A percentile compares a stretch with the other conserved stretches of the same genome.
Conservation (phyloP, 2,888 invertebrate genomes). For the Leucoptera coffeella region DNA sequence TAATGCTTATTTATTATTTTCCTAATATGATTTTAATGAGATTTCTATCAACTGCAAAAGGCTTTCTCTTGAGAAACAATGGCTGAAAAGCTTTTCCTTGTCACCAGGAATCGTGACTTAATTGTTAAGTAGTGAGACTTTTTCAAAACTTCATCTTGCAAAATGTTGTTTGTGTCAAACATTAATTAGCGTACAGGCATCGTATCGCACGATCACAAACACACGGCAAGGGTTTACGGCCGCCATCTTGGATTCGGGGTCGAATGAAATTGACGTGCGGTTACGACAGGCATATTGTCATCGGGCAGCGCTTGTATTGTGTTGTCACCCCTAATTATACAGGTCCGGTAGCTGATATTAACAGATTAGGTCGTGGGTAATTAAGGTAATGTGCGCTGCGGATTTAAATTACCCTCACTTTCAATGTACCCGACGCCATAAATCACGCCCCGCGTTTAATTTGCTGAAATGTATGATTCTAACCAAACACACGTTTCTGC, state of each 20-base stretch:
- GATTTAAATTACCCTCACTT: slow-evolving; percentile 21
- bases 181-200: slow-evolving; percentile 42
- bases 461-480: slow-evolving; percentile 2
- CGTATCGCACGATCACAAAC: too few relatives aligned
- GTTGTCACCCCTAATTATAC: slow-evolving; percentile 48
- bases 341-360: slow-evolving; percentile 23
- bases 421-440: slow-evolving; percentile 14
- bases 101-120: too few relatives aligned
- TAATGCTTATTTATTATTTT: too few relatives aligned
- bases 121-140: too few relatives aligned
- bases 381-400: slow-evolving; percentile 29
- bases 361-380: slow-evolving; percentile 31
- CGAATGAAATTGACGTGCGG: slow-evolving; percentile 51
- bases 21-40: too few relatives aligned
- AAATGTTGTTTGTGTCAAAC: too few relatives aligned
- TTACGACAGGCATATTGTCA: slow-evolving; percentile 40
- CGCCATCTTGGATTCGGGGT: slow-evolving; percentile 45
- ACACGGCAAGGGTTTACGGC: slow-evolving; percentile 20
- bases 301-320: slow-evolving; percentile 27
- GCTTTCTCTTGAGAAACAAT: too few relatives aligned
- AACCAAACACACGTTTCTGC: too few relatives aligned
- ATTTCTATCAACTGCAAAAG: too few relatives aligned
- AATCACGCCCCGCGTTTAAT: slow-evolving; percentile 13
- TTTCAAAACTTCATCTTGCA: too few relatives aligned
- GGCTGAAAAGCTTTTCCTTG: too few relatives aligned